Evolutionary conservation across 53 echinoderm and acorn worm species (phyloP), one percentile per base, ranked within the genome.

Genomic region (Astropecten irregularis): DNA sequence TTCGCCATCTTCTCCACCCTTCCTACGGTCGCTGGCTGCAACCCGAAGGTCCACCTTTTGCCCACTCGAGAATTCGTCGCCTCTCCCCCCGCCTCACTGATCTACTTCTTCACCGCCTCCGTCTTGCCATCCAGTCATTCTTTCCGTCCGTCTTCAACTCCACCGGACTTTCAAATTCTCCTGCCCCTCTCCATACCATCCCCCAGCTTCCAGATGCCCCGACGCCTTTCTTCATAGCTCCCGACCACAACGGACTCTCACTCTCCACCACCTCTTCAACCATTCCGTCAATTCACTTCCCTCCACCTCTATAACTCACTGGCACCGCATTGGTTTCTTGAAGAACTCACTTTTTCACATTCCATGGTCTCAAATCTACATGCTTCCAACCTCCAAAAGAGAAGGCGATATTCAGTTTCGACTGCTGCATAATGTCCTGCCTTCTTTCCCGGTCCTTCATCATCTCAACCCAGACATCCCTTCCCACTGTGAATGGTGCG

Each of bases 401-500:
- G 66, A 66, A 40, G 66, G 66, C 37, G 39, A 66, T 22, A 15
- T 40, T 66, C 66, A 66, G 2, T 66, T 35, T 23, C n/a, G 25
- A 38, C 40, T 66, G 0, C 40, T 66, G 4, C 40, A 66, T 2
- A 66, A 66, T 21, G 23, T 66, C 19, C 66, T 66, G n/a, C 66
- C 66, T 18, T 37, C 36, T 21, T 25, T 38, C 0, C 20, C 15
- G 18, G 66, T 40, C 0, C 2, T 66, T 0, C 66, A 66, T 19
- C 66, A 66, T 40, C 0, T 66, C 1, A 34, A 66, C 15, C 39
- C 66, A 0, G 39, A 39, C n/a, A 37, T 66, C 19, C 23, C 66
- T 23, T 23, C 42, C 15, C 14, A 35, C 16, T 76, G 48, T 34
- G 56, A 57, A 33, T 74, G 76, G 76, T 74, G 76, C 36, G 55